phyloP scores from a whole-genome alignment of 2,888 invertebrate species.

The Caenorhabditis japonica region DNA sequence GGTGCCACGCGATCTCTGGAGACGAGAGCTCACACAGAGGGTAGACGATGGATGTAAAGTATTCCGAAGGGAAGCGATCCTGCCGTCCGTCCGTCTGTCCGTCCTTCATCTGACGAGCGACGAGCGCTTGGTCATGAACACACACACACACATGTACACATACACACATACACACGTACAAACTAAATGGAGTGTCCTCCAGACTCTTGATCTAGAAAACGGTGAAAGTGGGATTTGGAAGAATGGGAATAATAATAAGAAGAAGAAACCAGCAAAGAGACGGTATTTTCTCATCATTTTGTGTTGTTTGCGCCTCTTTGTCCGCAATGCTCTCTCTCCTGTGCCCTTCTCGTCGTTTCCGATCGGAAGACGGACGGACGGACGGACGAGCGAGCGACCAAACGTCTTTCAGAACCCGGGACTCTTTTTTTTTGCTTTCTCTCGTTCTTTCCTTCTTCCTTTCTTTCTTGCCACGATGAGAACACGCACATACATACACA shows the following conservation, averaged over 20 bases:
- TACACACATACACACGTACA: conserved; percentile 6
- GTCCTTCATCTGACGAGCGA: conserved; percentile 14
- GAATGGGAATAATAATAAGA: no score
- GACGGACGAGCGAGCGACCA: conserved; percentile 28
- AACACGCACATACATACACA: conserved; percentile 40
- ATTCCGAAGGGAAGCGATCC: conserved; percentile 36
- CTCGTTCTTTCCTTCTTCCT: no score
- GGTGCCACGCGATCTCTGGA: conserved; percentile 17
- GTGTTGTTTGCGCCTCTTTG: neutral
- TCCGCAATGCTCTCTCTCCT: neutral
- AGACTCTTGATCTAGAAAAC: neutral
- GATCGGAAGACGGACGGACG: conserved; percentile 22
- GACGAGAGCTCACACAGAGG: conserved; percentile 19
- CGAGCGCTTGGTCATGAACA: conserved; percentile 22
- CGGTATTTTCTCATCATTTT: neutral
- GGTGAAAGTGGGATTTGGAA: conserved; percentile 15
- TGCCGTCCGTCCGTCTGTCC: conserved; percentile 16
- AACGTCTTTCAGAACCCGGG: conserved; percentile 48
- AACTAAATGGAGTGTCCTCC: neutral
- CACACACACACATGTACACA: no score
- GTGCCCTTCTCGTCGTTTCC: conserved; percentile 14
- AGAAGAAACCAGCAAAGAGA: no score
- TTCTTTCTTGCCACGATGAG: no score
- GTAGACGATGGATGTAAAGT: conserved; percentile 34
- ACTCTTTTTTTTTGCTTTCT: conserved; percentile 37